These are phyloP conservation scores for Vombatus ursinus DNA, from an alignment of 2,113 vertebrate species.

Conservation along the genomic window DNA sequence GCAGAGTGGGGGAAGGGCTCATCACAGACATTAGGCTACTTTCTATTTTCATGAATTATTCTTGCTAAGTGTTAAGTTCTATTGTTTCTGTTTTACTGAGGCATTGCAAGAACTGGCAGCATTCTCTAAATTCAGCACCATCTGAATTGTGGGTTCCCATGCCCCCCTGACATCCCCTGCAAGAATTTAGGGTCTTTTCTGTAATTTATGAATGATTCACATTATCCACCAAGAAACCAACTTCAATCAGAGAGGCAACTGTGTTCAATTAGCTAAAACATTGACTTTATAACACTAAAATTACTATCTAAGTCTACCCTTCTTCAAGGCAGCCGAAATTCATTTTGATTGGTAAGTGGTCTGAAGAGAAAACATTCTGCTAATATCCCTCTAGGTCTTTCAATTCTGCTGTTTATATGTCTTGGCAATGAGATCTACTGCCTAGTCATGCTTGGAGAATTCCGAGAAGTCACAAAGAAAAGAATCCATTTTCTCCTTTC, in stretches of 20 bases:
- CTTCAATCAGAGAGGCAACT: not conserved
- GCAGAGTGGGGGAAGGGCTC: not conserved
- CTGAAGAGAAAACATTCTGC: constrained; percentile 5
- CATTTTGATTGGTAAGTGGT: not conserved
- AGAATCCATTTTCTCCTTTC: constrained; percentile 4
- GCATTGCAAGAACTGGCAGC: not conserved
- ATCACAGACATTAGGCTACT: not conserved
- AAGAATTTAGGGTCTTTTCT: not conserved
- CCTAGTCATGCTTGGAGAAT: not conserved
- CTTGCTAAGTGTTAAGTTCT: not conserved
- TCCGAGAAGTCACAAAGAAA: constrained; percentile 35
- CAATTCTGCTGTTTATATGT: constrained; percentile 10
- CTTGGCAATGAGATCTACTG: constrained; percentile 13
- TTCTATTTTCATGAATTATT: not conserved
- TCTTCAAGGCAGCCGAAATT: not conserved
- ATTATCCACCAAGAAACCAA: constrained; percentile 6
- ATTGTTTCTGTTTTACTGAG: not conserved
- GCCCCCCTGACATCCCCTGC: not conserved
- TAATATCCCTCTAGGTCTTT: not conserved
- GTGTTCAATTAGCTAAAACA: not conserved
- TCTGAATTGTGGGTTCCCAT: not conserved
- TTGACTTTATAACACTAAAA: not conserved
- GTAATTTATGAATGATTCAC: not conserved
- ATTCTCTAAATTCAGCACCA: not conserved
- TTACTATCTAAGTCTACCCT: not conserved